A percentile compares a stretch with the other conserved stretches of the same genome.
phyloP scores from a whole-genome alignment of 1,140 invertebrate species.

The Cyclargus thomasi region DNA sequence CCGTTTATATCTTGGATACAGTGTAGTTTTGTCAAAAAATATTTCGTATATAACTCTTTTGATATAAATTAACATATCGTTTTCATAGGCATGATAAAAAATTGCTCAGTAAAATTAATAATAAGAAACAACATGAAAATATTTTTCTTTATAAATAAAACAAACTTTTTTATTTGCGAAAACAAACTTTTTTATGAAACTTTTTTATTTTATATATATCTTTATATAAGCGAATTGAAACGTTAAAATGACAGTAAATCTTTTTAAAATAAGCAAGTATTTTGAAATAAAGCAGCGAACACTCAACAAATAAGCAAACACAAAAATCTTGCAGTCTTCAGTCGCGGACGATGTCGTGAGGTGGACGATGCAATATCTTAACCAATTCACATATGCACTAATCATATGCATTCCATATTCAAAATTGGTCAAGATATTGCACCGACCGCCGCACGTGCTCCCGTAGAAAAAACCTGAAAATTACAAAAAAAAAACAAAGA shows the following conservation, averaged over 20 bases:
- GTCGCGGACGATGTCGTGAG: constrained; percentile 42
- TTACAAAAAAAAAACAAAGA: constrained; percentile 11
- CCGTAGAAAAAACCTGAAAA: constrained; percentile 12
- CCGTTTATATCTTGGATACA: not conserved
- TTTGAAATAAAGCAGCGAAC: constrained; percentile 19
- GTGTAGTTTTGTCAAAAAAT: too few species aligned
- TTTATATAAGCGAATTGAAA: too few species aligned
- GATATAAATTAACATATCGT: too few species aligned
- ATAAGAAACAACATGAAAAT: too few species aligned
- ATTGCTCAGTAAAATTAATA: too few species aligned
- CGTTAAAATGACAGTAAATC: not conserved
- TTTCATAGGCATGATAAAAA: too few species aligned
- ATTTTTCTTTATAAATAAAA: too few species aligned
- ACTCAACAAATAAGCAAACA: constrained; percentile 20
- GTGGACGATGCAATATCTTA: constrained; percentile 76
- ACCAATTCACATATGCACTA: constrained; percentile 62
- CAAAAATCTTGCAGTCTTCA: constrained; percentile 17
- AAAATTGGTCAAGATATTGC: constrained; percentile 76
- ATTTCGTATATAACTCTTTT: too few species aligned
- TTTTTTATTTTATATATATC: too few species aligned
- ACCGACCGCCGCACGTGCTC: constrained; percentile 62
- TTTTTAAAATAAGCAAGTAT: not conserved
- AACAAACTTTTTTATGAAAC: too few species aligned
- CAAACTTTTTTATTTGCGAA: too few species aligned
- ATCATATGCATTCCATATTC: constrained; percentile 29